Base-by-base conservation (phyloP, 2,113 vertebrate genomes). In the Grammomys surdaster region DNA sequence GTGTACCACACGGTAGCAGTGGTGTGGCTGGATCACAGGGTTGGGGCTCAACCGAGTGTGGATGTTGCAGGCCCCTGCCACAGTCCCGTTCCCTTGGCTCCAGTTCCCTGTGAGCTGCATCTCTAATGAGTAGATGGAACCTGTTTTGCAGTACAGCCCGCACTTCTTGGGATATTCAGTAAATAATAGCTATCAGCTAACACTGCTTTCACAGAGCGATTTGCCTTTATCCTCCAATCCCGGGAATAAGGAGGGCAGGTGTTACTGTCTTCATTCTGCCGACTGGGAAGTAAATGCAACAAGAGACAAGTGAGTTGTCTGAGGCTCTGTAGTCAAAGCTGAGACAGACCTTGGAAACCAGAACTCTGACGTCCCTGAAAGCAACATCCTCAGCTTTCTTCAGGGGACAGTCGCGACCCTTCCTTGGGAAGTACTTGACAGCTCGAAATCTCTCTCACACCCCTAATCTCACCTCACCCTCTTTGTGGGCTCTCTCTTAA, bases 181-280 rank as follows among this genome's bases (percentile, higher is more conserved):
- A 90, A 96, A 96, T 97, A 98, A 96, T 51, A 97, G 96, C 95
- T 96, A 86, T 97, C 94, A 77, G 87, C 92, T 89, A 93, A 82
- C 82, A 89, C 63, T 56, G 90, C 94, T 89, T 96, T 97, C 94
- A 54, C 54, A 43, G 89, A 95, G 95, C 93, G 69, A 89, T 97
- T 97, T 94, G 60, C 86, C 77, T 97, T 96, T 94, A 96, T 96
- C 94, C 95, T 78, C 94, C 67, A 54, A 89, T 97, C 91, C 93
- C 46, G 73, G 76, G 73, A 95, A 96, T 94, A 89, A 93, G 91
- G 96, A 91, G 84, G 95, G 73, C 89, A 95, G 94, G 93, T 95
- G 92, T 95, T 78, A 88, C 91, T 85, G 95, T 91, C 95, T 90
- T 94, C 89, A 26, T 95, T 96, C 94, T 96, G 82, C 86, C 43